phyloP scores from a whole-genome alignment of 2,797 vertebrate species.

The Chiloscyllium punctatum region DNA sequence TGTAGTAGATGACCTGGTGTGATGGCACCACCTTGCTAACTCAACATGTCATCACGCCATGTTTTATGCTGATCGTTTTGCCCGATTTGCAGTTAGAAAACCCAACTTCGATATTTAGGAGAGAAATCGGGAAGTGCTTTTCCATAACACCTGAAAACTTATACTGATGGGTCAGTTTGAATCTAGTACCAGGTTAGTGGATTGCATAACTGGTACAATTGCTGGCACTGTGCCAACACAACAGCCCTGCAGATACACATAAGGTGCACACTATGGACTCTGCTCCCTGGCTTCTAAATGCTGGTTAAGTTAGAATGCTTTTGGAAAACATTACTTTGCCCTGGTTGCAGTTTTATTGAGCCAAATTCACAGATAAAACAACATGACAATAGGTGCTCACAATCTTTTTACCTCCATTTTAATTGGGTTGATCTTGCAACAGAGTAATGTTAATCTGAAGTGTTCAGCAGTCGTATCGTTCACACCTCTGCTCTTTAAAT shows the following conservation, averaged over 20 bases:
- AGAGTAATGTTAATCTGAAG: not conserved
- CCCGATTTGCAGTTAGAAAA: too few relatives aligned
- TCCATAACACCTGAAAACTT: not conserved
- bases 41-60: too few relatives aligned
- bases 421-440: not conserved
- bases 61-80: too few relatives aligned
- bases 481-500: not conserved
- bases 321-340: not conserved
- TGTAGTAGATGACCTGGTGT: too few relatives aligned
- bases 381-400: not conserved
- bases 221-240: not conserved
- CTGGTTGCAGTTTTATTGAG: not conserved
- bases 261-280: not conserved
- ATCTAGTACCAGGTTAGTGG: not conserved
- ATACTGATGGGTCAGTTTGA: not conserved
- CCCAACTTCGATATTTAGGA: not conserved
- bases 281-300: not conserved
- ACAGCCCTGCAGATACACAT: not conserved
- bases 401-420: not conserved
- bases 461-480: not conserved
- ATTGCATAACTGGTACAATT: not conserved
- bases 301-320: not conserved
- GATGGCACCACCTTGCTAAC: too few relatives aligned
- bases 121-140: slow-evolving; percentile 10
- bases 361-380: not conserved